Percentiles rank a stretch among this genome's conserved stretches.
phyloP scores from a whole-genome alignment of 2,888 invertebrate species.

The Cosmia pyralina region DNA sequence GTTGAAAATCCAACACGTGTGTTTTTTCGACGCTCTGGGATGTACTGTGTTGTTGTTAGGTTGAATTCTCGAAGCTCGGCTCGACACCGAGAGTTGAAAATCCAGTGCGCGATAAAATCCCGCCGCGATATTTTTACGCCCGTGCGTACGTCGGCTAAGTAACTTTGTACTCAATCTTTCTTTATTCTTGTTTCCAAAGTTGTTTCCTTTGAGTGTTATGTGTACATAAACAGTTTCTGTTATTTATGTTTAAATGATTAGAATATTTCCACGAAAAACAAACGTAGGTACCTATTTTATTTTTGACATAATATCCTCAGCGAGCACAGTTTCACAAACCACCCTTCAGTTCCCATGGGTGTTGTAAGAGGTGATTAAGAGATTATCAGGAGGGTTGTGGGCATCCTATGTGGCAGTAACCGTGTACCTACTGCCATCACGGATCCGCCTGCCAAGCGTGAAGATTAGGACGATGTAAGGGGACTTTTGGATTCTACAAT shows the following conservation, averaged over 20 bases:
- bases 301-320: constrained; percentile 3
- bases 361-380: constrained; percentile 54
- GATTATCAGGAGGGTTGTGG: constrained; percentile 52
- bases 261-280: neutral
- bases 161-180: neutral
- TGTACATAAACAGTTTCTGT: neutral
- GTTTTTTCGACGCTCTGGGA: no score
- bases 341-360: constrained; percentile 45
- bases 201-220: neutral
- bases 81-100: no score
- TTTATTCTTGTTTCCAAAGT: neutral
- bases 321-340: constrained; percentile 21
- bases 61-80: no score
- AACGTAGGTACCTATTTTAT: neutral
- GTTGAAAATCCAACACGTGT: no score
- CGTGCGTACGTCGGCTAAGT: no score
- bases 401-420: constrained; percentile 32
- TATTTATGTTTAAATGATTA: neutral
- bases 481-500: constrained; percentile 9
- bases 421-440: constrained; percentile 17
- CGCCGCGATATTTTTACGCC: no score
- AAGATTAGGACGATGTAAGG: constrained; percentile 38
- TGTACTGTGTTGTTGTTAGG: no score
- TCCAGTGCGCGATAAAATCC: no score
- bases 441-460: constrained; percentile 34